Conservation (phyloP, 2,113 vertebrate species). For the Ammodramus savannarum region DNA sequence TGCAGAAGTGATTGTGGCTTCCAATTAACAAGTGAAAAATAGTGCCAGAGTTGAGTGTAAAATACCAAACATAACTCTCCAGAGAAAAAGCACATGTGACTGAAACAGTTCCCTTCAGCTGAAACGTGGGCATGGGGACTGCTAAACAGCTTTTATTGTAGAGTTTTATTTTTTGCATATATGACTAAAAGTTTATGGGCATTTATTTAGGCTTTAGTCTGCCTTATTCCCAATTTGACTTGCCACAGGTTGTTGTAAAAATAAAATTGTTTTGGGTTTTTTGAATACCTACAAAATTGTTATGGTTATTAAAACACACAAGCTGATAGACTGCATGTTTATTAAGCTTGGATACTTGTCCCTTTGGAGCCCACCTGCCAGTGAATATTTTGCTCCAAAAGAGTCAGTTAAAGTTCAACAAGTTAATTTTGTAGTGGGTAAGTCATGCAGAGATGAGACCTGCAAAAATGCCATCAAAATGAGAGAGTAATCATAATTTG, state of each 20-base stretch:
- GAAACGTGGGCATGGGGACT: conserved; percentile 7
- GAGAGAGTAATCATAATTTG: not conserved
- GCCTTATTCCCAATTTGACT: not conserved
- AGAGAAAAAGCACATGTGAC: conserved; percentile 19
- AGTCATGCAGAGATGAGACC: not conserved
- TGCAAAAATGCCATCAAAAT: not conserved
- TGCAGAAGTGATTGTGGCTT: not conserved
- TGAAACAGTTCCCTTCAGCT: conserved; percentile 9
- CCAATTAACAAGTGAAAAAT: conserved; percentile 20
- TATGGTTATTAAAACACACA: conserved; percentile 5
- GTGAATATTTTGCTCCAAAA: not conserved
- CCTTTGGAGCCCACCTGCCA: not conserved
- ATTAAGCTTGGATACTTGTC: not conserved
- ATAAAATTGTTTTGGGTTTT: not conserved
- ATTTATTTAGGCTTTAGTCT: not conserved
- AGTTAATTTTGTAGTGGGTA: not conserved
- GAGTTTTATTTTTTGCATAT: conserved; percentile 40
- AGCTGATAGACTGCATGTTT: not conserved
- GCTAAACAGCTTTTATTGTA: conserved; percentile 29
- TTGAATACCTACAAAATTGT: conserved; percentile 1
- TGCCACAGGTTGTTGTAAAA: conserved; percentile 26
- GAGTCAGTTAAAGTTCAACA: conserved; percentile 9
- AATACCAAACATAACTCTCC: conserved; percentile 1
- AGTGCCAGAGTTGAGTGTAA: not conserved
- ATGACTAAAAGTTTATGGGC: conserved; percentile 38